Percentiles rank a stretch among this genome's conserved stretches.
phyloP scores from a whole-genome alignment of 2,113 vertebrate genomes.

The Stigmatopora nigra region DNA sequence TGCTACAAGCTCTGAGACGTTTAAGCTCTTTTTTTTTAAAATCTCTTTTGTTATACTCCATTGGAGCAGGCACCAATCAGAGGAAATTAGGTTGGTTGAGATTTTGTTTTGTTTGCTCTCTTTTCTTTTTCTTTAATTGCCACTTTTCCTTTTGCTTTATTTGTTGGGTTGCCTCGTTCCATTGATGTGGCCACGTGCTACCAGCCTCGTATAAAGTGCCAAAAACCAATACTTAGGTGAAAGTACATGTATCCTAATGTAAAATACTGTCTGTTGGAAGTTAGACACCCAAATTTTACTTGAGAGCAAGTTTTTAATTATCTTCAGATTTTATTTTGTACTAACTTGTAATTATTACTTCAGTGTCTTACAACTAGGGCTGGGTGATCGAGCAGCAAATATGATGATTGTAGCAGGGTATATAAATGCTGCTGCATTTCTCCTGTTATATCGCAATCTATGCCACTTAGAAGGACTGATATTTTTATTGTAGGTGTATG shows the following conservation, averaged over 20 bases:
- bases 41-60: slow-evolving; percentile 56
- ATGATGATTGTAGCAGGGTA: no score
- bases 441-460: no score
- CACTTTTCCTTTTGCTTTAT: slow-evolving; percentile 58
- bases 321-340: no score
- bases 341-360: no score
- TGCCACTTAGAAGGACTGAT: no score
- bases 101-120: slow-evolving; percentile 50
- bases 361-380: no score
- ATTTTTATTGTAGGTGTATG: no score
- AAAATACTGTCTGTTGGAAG: not conserved
- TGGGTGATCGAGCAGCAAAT: no score
- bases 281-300: no score
- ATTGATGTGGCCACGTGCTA: slow-evolving; percentile 58
- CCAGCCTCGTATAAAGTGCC: not conserved
- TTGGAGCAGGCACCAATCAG: slow-evolving; percentile 43
- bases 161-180: slow-evolving; percentile 56
- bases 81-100: slow-evolving; percentile 62
- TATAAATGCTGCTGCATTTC: no score
- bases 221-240: not conserved
- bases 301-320: no score
- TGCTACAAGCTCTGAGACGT: slow-evolving; percentile 52
- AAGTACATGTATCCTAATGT: not conserved
- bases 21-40: slow-evolving; percentile 40
- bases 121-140: slow-evolving; percentile 48